Percentiles rank a stretch among this genome's conserved stretches.
Evolutionary conservation across 2,888 invertebrate genomes (phyloP).

Genomic region (Megalurothrips usitatus): DNA sequence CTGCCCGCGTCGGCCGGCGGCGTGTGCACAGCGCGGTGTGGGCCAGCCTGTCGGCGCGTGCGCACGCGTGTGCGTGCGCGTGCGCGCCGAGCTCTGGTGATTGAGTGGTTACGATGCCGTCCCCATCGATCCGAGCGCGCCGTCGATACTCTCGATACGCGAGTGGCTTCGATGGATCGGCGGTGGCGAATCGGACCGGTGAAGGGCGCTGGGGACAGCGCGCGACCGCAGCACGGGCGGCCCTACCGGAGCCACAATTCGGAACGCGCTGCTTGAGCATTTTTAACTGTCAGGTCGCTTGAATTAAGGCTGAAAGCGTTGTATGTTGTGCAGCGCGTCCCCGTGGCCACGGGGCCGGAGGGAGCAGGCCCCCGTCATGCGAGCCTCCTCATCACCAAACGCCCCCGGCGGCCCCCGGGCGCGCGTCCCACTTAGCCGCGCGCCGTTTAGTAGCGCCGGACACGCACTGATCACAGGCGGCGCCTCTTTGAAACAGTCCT

Average conservation of each 20-base stretch:
- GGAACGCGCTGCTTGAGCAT: neutral
- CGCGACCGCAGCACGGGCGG: too few relatives aligned
- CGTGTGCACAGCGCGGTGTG: neutral
- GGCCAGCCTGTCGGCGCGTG: neutral
- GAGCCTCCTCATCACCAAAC: neutral
- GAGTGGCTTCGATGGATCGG: conserved; percentile 5
- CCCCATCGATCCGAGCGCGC: neutral
- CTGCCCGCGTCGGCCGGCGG: neutral
- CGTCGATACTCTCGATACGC: neutral
- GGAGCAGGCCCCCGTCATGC: too few relatives aligned
- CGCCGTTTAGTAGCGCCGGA: too few relatives aligned
- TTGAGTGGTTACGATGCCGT: conserved; percentile 19
- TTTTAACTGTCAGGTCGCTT: neutral
- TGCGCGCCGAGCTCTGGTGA: neutral
- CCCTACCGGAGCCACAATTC: too few relatives aligned
- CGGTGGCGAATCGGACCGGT: neutral
- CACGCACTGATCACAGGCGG: too few relatives aligned
- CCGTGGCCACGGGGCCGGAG: too few relatives aligned
- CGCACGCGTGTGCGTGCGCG: too few relatives aligned
- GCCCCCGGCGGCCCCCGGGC: neutral
- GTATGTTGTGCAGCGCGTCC: neutral
- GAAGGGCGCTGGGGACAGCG: too few relatives aligned
- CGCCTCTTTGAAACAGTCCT: too few relatives aligned
- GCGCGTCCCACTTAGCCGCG: neutral
- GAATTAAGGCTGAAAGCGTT: neutral